Conservation (phyloP, 2,797 vertebrate species). For the Tokudaia tokunoshimensis region DNA sequence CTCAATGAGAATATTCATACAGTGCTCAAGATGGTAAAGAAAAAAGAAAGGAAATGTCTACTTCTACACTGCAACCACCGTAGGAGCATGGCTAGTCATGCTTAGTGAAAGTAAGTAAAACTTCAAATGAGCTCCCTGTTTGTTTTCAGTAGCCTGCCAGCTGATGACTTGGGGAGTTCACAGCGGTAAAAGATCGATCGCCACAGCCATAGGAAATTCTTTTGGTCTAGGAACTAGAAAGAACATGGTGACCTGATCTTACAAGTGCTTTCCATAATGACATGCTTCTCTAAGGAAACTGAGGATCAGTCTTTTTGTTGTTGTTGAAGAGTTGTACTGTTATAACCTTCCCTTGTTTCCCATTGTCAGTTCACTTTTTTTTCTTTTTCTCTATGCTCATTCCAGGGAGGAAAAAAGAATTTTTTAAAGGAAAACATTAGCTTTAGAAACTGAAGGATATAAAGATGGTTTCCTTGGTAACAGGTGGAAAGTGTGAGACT, state of each 20-base stretch:
- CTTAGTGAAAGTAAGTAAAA: constrained; percentile 45
- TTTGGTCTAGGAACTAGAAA: not conserved
- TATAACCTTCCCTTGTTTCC: not conserved
- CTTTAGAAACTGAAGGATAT: not conserved
- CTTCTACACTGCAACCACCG: not conserved
- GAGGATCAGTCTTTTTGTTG: not conserved
- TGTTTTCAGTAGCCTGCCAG: not conserved
- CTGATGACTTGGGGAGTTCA: not conserved
- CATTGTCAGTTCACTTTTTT: not conserved
- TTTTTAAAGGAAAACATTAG: constrained; percentile 23
- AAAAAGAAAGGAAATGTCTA: not conserved
- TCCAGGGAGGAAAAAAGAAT: not conserved
- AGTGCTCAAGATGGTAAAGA: not conserved
- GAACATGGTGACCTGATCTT: constrained; percentile 7
- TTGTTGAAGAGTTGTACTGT: constrained; percentile 7
- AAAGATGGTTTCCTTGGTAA: not conserved
- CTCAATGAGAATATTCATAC: not conserved
- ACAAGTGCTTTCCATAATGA: not conserved
- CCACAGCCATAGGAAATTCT: not conserved
- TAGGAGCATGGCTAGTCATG: constrained; percentile 3
- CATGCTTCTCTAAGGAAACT: constrained; percentile 11
- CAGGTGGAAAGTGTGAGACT: not conserved
- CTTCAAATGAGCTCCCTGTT: not conserved
- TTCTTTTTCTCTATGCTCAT: not conserved
- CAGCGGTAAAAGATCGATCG: not conserved